A percentile compares a stretch with the other conserved stretches of the same genome.
phyloP scores from a whole-genome alignment of 1,140 invertebrate species.

The Goniozus legneri region DNA sequence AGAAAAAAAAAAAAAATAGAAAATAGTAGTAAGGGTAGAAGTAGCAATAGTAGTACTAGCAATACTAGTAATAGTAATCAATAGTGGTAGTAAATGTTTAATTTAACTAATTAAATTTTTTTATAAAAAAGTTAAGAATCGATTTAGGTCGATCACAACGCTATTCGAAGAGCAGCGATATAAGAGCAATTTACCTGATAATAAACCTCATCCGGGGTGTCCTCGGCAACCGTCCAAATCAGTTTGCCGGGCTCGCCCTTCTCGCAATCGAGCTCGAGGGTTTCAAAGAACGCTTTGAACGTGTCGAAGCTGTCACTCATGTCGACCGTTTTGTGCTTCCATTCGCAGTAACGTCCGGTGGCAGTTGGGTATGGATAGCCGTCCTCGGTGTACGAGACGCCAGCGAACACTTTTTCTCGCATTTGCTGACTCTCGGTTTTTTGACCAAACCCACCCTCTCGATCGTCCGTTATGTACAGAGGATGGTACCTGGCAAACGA shows the following conservation, averaged over 20 bases:
- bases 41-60: no score
- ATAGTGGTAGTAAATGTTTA: no score
- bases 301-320: conserved; percentile 62
- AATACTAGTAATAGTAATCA: no score
- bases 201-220: conserved; percentile 78
- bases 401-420: conserved; percentile 74
- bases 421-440: conserved; percentile 66
- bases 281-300: conserved; percentile 73
- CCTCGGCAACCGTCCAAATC: conserved; percentile 76
- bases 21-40: no score
- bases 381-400: conserved; percentile 70
- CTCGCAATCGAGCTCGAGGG: conserved; percentile 71
- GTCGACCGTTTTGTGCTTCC: conserved; percentile 70
- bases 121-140: no score
- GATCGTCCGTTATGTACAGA: conserved; percentile 86
- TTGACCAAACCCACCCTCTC: conserved; percentile 79
- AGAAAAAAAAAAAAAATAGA: no score
- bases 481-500: conserved; percentile 73
- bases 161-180: conserved; percentile 8
- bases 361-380: conserved; percentile 76
- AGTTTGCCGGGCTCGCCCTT: conserved; percentile 69
- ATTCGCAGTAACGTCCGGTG: conserved; percentile 73
- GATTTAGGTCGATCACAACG: no score
- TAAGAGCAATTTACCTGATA: conserved; percentile 74
- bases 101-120: no score